Evolutionary conservation across 2,113 vertebrate species (phyloP).

Genomic region (Lophotis ruficrista): DNA sequence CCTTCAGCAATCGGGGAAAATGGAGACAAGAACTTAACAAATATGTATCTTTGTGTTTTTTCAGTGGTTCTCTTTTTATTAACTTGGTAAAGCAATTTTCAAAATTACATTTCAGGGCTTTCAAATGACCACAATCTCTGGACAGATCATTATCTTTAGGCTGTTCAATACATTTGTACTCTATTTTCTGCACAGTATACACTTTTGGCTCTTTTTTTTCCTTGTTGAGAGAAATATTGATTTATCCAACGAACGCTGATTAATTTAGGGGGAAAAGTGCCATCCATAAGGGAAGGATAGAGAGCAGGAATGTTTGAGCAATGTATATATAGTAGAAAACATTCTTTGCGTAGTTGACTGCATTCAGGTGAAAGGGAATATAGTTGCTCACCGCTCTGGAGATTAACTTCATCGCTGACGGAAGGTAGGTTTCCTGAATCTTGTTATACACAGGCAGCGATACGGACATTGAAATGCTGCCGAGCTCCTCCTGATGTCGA

Average conservation of each 20-base stretch:
- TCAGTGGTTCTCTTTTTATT: neutral
- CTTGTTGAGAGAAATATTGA: neutral
- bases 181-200: neutral
- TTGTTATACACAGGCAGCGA: neutral
- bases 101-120: slow-evolving; percentile 6
- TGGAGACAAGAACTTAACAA: neutral
- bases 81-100: neutral
- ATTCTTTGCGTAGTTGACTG: neutral
- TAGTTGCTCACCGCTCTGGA: neutral
- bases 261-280: neutral
- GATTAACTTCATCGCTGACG: neutral
- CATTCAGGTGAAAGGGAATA: neutral
- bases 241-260: neutral
- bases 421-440: neutral
- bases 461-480: neutral
- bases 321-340: neutral
- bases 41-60: neutral
- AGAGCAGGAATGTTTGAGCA: neutral
- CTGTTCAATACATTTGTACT: neutral
- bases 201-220: neutral
- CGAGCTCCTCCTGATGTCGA: neutral
- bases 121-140: neutral
- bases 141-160: neutral
- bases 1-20: neutral
- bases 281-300: neutral